Conservation (phyloP, 1,140 invertebrate species). For the Ceratoteleas bidentatus region DNA sequence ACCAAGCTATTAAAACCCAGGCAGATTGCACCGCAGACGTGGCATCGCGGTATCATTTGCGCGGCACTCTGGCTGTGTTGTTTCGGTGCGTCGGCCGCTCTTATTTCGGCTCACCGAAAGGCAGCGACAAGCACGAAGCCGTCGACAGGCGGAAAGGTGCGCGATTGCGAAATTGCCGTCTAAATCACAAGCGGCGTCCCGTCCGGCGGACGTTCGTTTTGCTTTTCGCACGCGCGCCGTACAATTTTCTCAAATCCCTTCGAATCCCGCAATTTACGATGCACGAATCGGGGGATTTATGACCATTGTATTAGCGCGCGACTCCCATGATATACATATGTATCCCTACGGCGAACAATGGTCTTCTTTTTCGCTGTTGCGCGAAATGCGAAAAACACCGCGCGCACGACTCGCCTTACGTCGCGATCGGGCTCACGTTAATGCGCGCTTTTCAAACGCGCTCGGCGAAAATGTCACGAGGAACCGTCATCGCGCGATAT, state of each 20-base stretch:
- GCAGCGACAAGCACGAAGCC: constrained; percentile 11
- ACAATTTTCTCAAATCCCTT: constrained; percentile 61
- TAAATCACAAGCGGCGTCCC: constrained; percentile 44
- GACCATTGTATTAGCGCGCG: constrained; percentile 53
- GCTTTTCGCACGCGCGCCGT: constrained; percentile 43
- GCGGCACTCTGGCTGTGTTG: no score
- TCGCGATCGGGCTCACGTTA: constrained; percentile 30
- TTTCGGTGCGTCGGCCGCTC: no score
- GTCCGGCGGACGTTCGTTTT: constrained; percentile 33
- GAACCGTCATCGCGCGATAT: constrained; percentile 14
- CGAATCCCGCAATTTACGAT: constrained; percentile 65
- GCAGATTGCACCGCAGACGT: no score
- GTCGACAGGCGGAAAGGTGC: constrained; percentile 33
- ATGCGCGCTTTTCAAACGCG: constrained; percentile 34
- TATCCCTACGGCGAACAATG: constrained; percentile 30
- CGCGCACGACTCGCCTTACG: constrained; percentile 46
- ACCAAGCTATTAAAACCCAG: no score
- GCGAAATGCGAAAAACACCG: constrained; percentile 38
- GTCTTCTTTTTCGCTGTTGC: constrained; percentile 36
- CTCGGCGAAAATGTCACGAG: constrained; percentile 32
- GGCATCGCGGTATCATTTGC: no score
- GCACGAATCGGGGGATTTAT: constrained; percentile 61
- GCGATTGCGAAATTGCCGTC: constrained; percentile 49
- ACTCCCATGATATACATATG: constrained; percentile 56
- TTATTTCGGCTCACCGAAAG: constrained; percentile 10